A percentile compares a stretch with the other conserved stretches of the same genome.
These are phyloP conservation scores for Malurus cyaneus DNA, from an alignment of 2,113 vertebrate species.

Conservation along the genomic window DNA sequence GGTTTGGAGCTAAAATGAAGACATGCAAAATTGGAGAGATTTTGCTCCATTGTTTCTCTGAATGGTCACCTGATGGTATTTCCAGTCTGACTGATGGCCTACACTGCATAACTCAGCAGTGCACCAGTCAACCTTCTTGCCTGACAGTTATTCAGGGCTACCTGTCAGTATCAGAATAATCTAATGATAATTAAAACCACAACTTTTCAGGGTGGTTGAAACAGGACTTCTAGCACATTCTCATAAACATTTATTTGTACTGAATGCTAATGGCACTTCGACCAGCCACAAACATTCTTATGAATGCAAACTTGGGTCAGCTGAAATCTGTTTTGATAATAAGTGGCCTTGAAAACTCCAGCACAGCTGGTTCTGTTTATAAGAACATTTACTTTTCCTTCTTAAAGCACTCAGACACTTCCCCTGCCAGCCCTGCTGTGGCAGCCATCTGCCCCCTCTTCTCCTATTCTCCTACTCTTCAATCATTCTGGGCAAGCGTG, in stretches of 20 bases:
- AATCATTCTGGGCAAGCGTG: not conserved
- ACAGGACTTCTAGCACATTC: not conserved
- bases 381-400: not conserved
- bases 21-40: not conserved
- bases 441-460: slow-evolving; percentile 3
- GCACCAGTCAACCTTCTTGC: not conserved
- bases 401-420: not conserved
- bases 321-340: not conserved
- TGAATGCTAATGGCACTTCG: not conserved
- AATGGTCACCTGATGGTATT: not conserved
- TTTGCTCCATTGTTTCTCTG: not conserved
- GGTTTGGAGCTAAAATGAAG: not conserved
- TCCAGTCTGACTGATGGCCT: not conserved
- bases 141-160: not conserved
- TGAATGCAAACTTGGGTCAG: not conserved
- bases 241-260: not conserved
- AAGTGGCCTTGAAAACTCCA: not conserved
- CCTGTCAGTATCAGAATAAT: not conserved
- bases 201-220: not conserved
- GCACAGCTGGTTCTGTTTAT: slow-evolving; percentile 1
- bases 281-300: not conserved
- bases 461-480: not conserved
- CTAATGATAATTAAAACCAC: not conserved
- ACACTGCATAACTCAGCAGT: not conserved
- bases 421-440: not conserved